A percentile compares a stretch with the other conserved stretches of the same genome.
These are phyloP conservation scores for Phyllostomus hastatus DNA, from an alignment of 2,113 vertebrate genomes.

Conservation along the genomic window DNA sequence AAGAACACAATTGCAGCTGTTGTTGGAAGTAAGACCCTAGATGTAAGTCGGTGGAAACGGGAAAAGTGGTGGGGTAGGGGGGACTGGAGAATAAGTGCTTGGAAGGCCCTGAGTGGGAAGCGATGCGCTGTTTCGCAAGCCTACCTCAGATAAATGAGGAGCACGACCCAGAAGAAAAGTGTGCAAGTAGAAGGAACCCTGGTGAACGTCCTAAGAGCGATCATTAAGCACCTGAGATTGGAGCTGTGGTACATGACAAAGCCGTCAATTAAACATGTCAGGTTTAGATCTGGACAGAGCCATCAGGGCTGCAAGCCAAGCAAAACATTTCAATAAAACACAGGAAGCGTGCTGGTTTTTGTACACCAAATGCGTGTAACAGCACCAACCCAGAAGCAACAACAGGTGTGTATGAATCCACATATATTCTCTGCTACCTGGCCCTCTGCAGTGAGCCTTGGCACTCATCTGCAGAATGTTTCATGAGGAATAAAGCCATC, in stretches of 20 bases:
- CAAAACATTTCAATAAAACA: neutral
- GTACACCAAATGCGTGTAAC: neutral
- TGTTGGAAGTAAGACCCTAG: neutral
- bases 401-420: neutral
- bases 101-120: neutral
- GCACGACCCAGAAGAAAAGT: neutral
- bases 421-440: neutral
- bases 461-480: neutral
- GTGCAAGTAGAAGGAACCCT: neutral
- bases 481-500: neutral
- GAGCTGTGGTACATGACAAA: neutral
- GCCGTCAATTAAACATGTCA: neutral
- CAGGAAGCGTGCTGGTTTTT: neutral
- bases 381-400: neutral
- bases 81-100: neutral
- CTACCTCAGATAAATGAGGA: neutral
- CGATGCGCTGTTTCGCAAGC: neutral
- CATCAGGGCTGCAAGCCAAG: neutral
- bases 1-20: neutral
- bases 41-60: neutral
- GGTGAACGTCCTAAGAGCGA: neutral
- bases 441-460: neutral
- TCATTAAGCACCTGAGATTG: neutral
- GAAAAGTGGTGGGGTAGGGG: neutral
- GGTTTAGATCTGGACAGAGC: neutral